These are phyloP conservation scores for Onychostruthus taczanowskii DNA, from an alignment of 2,113 vertebrate genomes.

Conservation along the genomic window DNA sequence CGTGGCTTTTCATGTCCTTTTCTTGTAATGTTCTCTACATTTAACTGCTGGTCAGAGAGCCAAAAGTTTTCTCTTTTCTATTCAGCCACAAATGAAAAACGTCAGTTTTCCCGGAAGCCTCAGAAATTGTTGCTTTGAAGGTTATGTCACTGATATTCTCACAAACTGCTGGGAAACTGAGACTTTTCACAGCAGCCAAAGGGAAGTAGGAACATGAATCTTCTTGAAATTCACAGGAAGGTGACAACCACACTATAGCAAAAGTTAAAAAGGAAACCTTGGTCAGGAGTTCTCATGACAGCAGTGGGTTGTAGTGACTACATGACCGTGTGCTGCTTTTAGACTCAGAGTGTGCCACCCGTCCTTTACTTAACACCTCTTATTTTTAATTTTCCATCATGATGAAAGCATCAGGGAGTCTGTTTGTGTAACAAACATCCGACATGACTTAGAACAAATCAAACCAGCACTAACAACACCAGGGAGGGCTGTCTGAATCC, in stretches of 20 bases:
- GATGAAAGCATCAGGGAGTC: background rate
- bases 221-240: slow-evolving; percentile 10
- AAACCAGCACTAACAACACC: background rate
- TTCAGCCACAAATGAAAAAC: background rate
- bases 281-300: background rate
- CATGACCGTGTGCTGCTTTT: background rate
- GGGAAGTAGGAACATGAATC: background rate
- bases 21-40: background rate
- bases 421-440: background rate
- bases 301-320: background rate
- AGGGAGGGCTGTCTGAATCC: background rate
- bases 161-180: background rate
- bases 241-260: background rate
- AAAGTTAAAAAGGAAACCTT: background rate
- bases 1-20: background rate
- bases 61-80: background rate
- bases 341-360: background rate
- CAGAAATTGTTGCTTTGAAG: background rate
- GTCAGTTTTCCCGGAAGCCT: background rate
- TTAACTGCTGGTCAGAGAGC: background rate
- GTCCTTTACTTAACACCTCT: background rate
- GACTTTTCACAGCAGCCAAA: background rate
- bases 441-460: background rate
- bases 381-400: background rate
- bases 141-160: background rate